Conservation (phyloP, 2,113 vertebrate genomes). For the Xerus inauris region DNA sequence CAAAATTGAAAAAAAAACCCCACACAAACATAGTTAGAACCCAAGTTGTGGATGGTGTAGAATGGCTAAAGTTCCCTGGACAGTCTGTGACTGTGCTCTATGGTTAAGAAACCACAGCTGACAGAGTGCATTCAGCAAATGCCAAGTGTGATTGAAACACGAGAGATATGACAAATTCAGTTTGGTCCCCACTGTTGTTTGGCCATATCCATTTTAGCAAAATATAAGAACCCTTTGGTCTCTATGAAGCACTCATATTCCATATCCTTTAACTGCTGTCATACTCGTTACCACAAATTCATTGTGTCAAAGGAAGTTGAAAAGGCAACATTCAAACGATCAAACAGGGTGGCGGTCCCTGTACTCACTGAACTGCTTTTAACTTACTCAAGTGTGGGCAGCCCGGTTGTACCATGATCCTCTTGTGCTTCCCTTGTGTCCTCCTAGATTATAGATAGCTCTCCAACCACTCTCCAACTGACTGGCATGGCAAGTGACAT, state of each 20-base stretch:
- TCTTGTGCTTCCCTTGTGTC: not conserved
- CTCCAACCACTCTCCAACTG: not conserved
- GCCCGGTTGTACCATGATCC: accelerated
- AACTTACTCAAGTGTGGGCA: not conserved
- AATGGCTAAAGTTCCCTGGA: not conserved
- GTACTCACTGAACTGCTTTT: not conserved
- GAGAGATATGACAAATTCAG: not conserved
- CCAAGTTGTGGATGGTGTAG: not conserved
- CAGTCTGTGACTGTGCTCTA: not conserved
- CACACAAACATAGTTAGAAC: not conserved
- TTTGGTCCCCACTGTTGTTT: not conserved
- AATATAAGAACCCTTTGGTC: not conserved
- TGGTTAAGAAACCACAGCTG: not conserved
- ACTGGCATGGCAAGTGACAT: not conserved
- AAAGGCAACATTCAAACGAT: not conserved
- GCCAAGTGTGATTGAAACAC: not conserved
- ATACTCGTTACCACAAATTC: not conserved
- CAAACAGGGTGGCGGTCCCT: not conserved
- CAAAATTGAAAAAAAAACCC: not conserved
- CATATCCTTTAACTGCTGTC: not conserved
- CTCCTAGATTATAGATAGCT: not conserved
- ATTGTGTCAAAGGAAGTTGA: not conserved
- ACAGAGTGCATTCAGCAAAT: not conserved
- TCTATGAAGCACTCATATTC: not conserved
- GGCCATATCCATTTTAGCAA: not conserved